phyloP scores from a whole-genome alignment of 2,113 vertebrate genomes.

The Vimba vimba region DNA sequence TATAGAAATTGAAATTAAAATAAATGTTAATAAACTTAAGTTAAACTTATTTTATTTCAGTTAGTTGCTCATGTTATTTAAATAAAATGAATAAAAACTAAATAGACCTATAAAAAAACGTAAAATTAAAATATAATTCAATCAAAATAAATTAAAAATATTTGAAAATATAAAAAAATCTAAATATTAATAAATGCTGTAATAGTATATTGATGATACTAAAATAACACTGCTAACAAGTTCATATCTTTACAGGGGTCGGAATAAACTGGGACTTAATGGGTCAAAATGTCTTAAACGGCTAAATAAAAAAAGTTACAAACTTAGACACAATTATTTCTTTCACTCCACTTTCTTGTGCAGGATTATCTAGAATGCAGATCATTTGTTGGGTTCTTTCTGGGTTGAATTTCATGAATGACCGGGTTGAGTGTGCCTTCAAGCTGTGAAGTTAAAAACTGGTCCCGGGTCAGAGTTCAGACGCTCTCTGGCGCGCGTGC shows the following conservation, averaged over 20 bases:
- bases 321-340: background rate
- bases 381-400: background rate
- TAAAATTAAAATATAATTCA: background rate
- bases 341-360: background rate
- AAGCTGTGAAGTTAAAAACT: background rate
- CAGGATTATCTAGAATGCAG: background rate
- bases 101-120: too few relatives aligned
- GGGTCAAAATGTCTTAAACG: background rate
- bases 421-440: background rate
- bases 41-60: too few relatives aligned
- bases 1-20: too few relatives aligned
- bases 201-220: background rate
- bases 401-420: background rate
- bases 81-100: too few relatives aligned
- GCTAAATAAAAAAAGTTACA: background rate
- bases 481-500: slow-evolving; percentile 2
- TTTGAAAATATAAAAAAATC: background rate
- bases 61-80: too few relatives aligned
- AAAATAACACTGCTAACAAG: background rate
- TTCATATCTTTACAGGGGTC: background rate
- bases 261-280: background rate
- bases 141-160: too few relatives aligned
- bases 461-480: slow-evolving; percentile 10
- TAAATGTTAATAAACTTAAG: too few relatives aligned
- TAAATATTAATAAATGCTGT: background rate